Conservation (phyloP, 2,113 vertebrate species). For the Caranx melampygus region DNA sequence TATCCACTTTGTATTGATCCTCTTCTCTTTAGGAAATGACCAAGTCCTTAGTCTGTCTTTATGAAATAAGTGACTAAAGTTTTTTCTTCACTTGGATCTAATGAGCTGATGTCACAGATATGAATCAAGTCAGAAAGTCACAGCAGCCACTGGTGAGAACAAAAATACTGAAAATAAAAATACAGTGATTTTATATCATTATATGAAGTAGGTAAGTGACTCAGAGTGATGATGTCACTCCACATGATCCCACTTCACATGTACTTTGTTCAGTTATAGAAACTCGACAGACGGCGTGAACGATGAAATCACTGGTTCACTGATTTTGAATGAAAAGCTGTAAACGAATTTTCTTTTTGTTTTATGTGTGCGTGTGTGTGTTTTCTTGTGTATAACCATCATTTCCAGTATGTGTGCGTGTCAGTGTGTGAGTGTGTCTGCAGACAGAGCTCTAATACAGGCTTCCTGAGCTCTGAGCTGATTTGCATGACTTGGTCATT, state of each 20-base stretch:
- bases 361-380: constrained; percentile 3
- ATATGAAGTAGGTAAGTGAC: background rate
- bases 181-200: too few species aligned
- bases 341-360: too few species aligned
- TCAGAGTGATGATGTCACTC: background rate
- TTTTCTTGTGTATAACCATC: constrained; percentile 3
- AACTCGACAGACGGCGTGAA: background rate
- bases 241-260: background rate
- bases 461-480: constrained; percentile 83
- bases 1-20: background rate
- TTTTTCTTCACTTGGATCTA: too few species aligned
- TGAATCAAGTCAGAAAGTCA: too few species aligned
- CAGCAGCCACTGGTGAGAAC: too few species aligned
- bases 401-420: constrained; percentile 17
- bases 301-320: background rate
- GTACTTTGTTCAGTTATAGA: background rate
- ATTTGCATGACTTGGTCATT: constrained; percentile 96
- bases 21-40: background rate
- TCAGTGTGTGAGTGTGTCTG: constrained; percentile 16
- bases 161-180: too few species aligned
- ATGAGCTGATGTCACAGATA: too few species aligned
- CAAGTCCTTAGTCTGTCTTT: too few species aligned
- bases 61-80: too few species aligned
- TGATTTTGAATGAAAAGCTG: background rate
- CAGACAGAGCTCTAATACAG: constrained; percentile 61